Conservation (phyloP, 2,113 vertebrate species). For the Saguinus midas region DNA sequence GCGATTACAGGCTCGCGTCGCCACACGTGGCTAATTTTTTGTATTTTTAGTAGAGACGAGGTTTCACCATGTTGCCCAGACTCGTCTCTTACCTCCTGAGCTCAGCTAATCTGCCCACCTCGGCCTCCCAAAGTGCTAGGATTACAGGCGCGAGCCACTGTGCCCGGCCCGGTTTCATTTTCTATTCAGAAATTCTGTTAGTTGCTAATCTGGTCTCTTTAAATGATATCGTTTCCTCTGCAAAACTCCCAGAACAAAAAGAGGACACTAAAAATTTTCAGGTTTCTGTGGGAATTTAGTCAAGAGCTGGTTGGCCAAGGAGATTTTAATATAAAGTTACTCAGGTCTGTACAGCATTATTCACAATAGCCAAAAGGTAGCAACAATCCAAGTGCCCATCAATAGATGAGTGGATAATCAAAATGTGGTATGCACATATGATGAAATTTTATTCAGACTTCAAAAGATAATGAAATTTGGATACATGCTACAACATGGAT, state of each 20-base stretch:
- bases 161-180: background rate
- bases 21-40: too few relatives aligned
- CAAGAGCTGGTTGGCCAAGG: background rate
- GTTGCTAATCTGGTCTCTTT: background rate
- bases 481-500: background rate
- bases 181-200: background rate
- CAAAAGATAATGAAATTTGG: background rate
- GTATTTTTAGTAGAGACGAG: too few relatives aligned
- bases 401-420: background rate
- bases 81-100: too few relatives aligned
- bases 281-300: background rate
- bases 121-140: too few relatives aligned
- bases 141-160: too few relatives aligned
- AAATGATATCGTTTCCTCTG: background rate
- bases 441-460: background rate
- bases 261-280: background rate
- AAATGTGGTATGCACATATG: background rate
- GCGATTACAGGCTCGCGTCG: too few relatives aligned
- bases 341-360: background rate
- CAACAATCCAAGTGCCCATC: background rate
- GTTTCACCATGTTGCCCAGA: too few relatives aligned
- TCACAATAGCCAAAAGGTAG: background rate
- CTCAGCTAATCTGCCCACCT: too few relatives aligned
- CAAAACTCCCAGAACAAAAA: background rate
- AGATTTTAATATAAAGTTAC: background rate